Percentiles rank a stretch among this genome's conserved stretches.
Evolutionary conservation across 2,113 vertebrate genomes (phyloP).

Genomic region (Apteryx mantelli): DNA sequence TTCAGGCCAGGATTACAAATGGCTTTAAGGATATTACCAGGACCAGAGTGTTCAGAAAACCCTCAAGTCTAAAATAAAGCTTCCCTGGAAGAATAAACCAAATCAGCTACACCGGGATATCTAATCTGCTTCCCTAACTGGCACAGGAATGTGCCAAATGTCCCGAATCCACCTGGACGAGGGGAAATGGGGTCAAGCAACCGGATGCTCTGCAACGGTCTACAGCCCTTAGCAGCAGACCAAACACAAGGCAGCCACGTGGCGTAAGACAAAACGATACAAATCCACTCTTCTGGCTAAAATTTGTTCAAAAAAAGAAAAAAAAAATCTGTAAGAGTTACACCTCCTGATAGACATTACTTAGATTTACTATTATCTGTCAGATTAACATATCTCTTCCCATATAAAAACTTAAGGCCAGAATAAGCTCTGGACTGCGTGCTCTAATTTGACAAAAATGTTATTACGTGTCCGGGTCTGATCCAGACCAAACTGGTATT

Average conservation of each 20-base stretch:
- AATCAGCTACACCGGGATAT: too few relatives aligned
- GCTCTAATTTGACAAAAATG: not conserved
- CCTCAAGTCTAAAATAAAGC: too few relatives aligned
- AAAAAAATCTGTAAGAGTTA: too few relatives aligned
- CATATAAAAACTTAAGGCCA: not conserved
- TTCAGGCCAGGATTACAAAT: too few relatives aligned
- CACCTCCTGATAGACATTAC: not conserved
- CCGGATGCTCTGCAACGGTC: accelerated
- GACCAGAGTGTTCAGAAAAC: too few relatives aligned
- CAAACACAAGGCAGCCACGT: accelerated
- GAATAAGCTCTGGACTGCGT: accelerated
- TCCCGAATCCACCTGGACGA: too few relatives aligned
- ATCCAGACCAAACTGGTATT: not conserved
- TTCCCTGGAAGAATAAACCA: too few relatives aligned
- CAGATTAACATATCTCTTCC: not conserved
- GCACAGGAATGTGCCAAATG: too few relatives aligned
- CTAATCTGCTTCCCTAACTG: too few relatives aligned
- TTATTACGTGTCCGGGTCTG: not conserved
- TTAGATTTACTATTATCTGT: not conserved
- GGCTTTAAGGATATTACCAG: too few relatives aligned
- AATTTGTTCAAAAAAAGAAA: not conserved
- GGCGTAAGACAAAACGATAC: not conserved
- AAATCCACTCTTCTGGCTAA: not conserved
- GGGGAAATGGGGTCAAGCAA: accelerated
- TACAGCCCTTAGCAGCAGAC: not conserved